These are phyloP conservation scores for Sphyrna mokarran DNA, from an alignment of 2,113 vertebrate genomes.

Conservation along the genomic window DNA sequence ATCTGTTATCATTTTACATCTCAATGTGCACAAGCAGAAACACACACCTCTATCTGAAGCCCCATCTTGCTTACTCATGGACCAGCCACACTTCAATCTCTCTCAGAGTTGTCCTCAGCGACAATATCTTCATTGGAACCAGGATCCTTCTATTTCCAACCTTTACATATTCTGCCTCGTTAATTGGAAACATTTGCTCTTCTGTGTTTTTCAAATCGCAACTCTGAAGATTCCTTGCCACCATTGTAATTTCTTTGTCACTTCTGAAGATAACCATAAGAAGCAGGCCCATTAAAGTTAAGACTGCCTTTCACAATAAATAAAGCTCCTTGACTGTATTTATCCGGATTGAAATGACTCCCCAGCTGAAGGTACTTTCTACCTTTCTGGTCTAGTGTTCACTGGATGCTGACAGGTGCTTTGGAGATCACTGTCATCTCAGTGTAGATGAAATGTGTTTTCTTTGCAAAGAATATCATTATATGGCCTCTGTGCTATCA, in stretches of 20 bases:
- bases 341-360: conserved; percentile 43
- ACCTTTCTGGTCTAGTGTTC: conserved; percentile 41
- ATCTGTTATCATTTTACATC: neutral
- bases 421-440: conserved; percentile 48
- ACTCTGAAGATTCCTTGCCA: conserved; percentile 73
- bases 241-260: conserved; percentile 51
- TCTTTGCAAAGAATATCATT: conserved; percentile 52
- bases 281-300: conserved; percentile 40
- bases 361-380: conserved; percentile 40
- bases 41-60: neutral
- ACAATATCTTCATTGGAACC: neutral
- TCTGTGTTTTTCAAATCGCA: conserved; percentile 70
- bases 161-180: neutral
- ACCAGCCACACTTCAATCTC: neutral
- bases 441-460: conserved; percentile 52
- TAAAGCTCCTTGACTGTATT: conserved; percentile 46
- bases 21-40: neutral
- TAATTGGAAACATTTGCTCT: conserved; percentile 59
- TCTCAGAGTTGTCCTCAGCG: neutral
- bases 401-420: conserved; percentile 43
- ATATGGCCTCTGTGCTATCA: conserved; percentile 46
- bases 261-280: conserved; percentile 43
- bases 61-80: neutral
- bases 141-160: neutral
- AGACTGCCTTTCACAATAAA: conserved; percentile 43